Evolutionary conservation across 1,140 invertebrate genomes (phyloP), one percentile per base, ranked within the genome.

Genomic region (Dufourea novaeangliae): DNA sequence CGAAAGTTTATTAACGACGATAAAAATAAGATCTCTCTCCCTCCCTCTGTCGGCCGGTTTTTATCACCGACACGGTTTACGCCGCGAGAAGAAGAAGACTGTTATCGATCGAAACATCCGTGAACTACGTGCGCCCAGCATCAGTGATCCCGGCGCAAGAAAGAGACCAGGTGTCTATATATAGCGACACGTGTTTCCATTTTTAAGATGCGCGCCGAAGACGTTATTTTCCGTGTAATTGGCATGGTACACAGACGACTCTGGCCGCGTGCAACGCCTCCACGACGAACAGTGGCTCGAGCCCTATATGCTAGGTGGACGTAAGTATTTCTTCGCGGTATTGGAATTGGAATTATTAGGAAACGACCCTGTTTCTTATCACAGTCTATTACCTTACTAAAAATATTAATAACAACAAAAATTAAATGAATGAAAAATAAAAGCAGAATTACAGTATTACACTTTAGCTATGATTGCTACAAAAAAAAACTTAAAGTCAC

Each of bases 151-250:
- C 56, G 27, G 46, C 37, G 68, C 63, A 81, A n/a, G n/a, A n/a
- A n/a, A n/a, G 54, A 72, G 81, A 83, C 73, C 46, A 14, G 34
- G n/a, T 39, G 27, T 73, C 72, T 83, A 83, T 83, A 82, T 82
- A 83, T 83, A 83, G 75, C 52, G 69, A 64, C 74, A 76, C 69
- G 59, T 82, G 74, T 82, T 83, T 79, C 75, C 69, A 79, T 82
- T 82, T 82, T 82, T 74, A 74, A 83, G 64, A 69, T 71, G 56
- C n/a, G n/a, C 32, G 79, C 54, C 39, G 79, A 73, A 69, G 63
- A n/a, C n/a, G n/a, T n/a, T 78, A 73, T 66, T 54, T 62, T 62
- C 66, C 71, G 71, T 74, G 73, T 69, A 59, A 76, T 76, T 69
- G 73, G 54, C 64, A 56, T 52, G 66, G 68, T 76, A 68, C 56